phyloP scores from a whole-genome alignment of 2,888 invertebrate genomes.

The Catocala nupta region DNA sequence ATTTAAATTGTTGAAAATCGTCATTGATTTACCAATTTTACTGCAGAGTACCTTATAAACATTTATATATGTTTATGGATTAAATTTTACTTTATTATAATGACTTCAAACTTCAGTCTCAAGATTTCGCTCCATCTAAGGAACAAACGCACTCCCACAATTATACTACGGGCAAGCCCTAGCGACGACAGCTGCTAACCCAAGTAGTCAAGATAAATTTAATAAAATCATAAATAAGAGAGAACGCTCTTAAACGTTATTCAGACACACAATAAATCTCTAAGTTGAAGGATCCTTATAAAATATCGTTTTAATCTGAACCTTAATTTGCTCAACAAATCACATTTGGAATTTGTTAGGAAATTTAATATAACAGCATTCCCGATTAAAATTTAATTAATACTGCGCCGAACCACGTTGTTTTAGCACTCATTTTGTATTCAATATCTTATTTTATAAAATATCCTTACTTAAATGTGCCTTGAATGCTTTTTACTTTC shows the following conservation, averaged over 20 bases:
- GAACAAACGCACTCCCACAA: too few species aligned
- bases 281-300: constrained; percentile 13
- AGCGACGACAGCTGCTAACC: neutral
- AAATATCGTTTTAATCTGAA: constrained; percentile 24
- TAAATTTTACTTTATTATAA: too few species aligned
- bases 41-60: too few species aligned
- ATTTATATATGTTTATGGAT: too few species aligned
- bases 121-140: too few species aligned
- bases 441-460: constrained; percentile 38
- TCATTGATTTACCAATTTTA: too few species aligned
- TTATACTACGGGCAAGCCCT: too few species aligned
- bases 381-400: constrained; percentile 32
- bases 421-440: constrained; percentile 31
- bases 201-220: neutral
- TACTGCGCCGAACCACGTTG: constrained; percentile 21
- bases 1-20: too few species aligned
- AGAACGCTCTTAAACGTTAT: constrained; percentile 2
- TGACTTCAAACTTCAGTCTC: too few species aligned
- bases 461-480: constrained; percentile 31
- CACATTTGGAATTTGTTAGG: constrained; percentile 27
- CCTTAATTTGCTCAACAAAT: constrained; percentile 37
- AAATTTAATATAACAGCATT: constrained; percentile 36
- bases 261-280: constrained; percentile 12
- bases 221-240: constrained; percentile 8
- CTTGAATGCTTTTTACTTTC: constrained; percentile 1